These are phyloP conservation scores for Rotaria socialis DNA, from an alignment of 2,888 invertebrate genomes.

Conservation along the genomic window DNA sequence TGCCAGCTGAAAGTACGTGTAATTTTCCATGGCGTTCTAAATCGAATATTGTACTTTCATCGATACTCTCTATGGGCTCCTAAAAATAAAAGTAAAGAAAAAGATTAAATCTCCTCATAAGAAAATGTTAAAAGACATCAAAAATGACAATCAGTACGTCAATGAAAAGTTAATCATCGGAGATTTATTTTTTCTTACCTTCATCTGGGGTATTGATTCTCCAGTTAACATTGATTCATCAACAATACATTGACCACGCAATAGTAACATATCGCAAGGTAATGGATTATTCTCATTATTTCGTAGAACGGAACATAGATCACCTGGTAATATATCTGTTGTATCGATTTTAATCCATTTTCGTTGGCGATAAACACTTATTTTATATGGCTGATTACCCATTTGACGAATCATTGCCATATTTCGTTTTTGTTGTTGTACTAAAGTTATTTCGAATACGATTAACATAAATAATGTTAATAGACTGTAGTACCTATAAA, in stretches of 20 bases:
- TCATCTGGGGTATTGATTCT: constrained; percentile 99
- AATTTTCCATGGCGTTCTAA: constrained; percentile 82
- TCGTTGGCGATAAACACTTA: constrained; percentile 78
- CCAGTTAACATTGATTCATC: constrained; percentile 98
- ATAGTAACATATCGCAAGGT: constrained; percentile 87
- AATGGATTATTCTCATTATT: constrained; percentile 66
- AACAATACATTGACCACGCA: constrained; percentile 91
- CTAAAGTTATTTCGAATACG: constrained; percentile 91
- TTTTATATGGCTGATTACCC: constrained; percentile 86
- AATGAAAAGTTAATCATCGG: constrained; percentile 6
- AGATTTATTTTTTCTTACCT: constrained; percentile 54
- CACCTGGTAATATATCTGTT: constrained; percentile 86
- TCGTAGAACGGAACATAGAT: constrained; percentile 79
- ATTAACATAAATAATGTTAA: constrained; percentile 92
- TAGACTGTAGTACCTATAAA: constrained; percentile 75
- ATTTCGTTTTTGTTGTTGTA: constrained; percentile 92
- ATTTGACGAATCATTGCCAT: constrained; percentile 98
- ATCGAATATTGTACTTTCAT: constrained; percentile 66
- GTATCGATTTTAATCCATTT: constrained; percentile 81
- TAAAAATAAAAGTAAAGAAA: constrained; percentile 56
- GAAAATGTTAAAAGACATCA: neutral
- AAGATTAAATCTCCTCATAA: neutral
- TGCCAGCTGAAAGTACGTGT: constrained; percentile 89
- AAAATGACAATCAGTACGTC: constrained; percentile 1
- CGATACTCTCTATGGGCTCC: constrained; percentile 71